Evolutionary conservation across 2,888 invertebrate genomes (phyloP), one percentile per base, ranked within the genome.

Genomic region (Machimus rusticus): DNA sequence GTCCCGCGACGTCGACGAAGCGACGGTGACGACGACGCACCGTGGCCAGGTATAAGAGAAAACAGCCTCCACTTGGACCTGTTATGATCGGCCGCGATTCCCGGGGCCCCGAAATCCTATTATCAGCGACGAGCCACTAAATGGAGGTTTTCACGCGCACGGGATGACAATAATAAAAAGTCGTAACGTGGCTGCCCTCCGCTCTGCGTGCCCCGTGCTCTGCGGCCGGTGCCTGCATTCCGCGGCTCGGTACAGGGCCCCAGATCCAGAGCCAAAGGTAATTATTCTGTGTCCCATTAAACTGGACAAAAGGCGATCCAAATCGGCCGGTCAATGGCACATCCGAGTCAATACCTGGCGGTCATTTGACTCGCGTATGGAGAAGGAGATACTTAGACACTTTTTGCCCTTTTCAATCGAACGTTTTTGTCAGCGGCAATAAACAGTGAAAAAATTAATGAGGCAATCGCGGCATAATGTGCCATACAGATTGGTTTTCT

Each of bases 281-380:
- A 84, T 84, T 84, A 84, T 74, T 84, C 84, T 84, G 84, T 84
- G 84, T 84, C 84, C 84, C 84, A 84, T 84, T 84, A 84, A 84
- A 74, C 39, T 74, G 84, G 84, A 84, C 84, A 84, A 84, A 84
- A 84, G 84, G 66, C 84, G 84, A 66, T 84, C 84, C 66, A 84
- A 84, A 84, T 84, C 84, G 84, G 37, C 37, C 84, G 84, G 84
- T 84, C 84, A 84, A 84, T 84, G 84, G 84, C 84, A 84, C 74
- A 84, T 74, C 57, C 23, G 39, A 57, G 84, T 84, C 84, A 84
- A 84, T 84, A 84, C 84, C 57, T 66, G 57, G 19, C 37, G 78
- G 84, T 84, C 84, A 84, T 84, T 84, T 84, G 39, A 66, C 39
- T 84, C 34, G 37, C 37, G 84, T 8, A 66, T 23, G 84, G 39